Conservation (phyloP, 2,113 vertebrate species). For the Poecilia latipinna region DNA sequence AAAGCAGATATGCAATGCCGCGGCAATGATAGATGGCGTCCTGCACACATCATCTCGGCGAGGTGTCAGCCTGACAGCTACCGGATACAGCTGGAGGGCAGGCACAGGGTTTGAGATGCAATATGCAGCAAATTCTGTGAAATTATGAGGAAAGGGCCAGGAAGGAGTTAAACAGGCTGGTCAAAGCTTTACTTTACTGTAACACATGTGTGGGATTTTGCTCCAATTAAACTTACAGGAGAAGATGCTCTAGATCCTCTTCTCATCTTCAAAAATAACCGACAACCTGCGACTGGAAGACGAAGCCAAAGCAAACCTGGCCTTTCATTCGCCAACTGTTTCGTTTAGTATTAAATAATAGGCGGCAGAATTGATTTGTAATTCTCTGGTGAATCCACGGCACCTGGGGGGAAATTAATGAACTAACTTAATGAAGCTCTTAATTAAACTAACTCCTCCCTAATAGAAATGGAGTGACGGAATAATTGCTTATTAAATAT, state of each 20-base stretch:
- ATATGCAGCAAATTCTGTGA: conserved; percentile 43
- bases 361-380: conserved; percentile 58
- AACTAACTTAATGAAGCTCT: conserved; percentile 71
- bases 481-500: conserved; percentile 62
- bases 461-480: conserved; percentile 57
- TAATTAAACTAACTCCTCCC: conserved; percentile 72
- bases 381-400: conserved; percentile 43
- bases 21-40: conserved; percentile 66
- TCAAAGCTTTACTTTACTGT: neutral
- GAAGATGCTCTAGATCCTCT: neutral
- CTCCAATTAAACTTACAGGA: neutral
- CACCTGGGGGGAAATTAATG: conserved; percentile 75
- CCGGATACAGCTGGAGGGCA: conserved; percentile 61
- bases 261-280: neutral
- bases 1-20: conserved; percentile 54
- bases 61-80: conserved; percentile 57
- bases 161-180: conserved; percentile 26
- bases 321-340: conserved; percentile 29
- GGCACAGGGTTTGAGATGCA: conserved; percentile 52
- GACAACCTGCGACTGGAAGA: neutral
- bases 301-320: conserved; percentile 17
- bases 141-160: conserved; percentile 46
- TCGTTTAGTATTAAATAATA: conserved; percentile 62
- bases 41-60: conserved; percentile 44
- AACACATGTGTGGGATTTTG: neutral